These are phyloP conservation scores for Leptinotarsa haldemani DNA, from an alignment of 2,888 invertebrate species.

Conservation along the genomic window DNA sequence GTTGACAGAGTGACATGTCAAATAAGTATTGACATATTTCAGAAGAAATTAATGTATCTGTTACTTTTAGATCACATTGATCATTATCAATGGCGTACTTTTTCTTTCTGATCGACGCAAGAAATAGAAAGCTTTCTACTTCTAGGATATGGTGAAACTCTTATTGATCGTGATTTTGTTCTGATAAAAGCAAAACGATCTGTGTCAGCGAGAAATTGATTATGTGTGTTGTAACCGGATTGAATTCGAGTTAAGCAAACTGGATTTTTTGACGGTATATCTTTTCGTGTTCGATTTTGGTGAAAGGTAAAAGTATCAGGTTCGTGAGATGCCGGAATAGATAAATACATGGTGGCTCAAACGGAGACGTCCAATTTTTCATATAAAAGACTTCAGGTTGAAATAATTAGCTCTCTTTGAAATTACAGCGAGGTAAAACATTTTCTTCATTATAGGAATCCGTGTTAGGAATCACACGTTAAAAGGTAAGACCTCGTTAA, in stretches of 20 bases:
- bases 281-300: neutral
- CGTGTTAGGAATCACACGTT: no score
- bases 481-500: no score
- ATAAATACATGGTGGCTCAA: neutral
- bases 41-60: no score
- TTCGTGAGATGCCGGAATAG: neutral
- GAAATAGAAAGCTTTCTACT: slow-evolving; percentile 14
- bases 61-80: no score
- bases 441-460: no score
- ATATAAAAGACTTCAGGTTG: no score
- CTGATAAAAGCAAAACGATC: slow-evolving; percentile 2
- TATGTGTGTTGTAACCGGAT: slow-evolving; percentile 3
- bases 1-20: no score
- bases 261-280: slow-evolving; percentile 9
- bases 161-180: slow-evolving; percentile 25
- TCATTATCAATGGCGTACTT: neutral
- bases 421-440: no score
- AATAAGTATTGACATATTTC: no score
- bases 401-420: no score
- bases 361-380: no score
- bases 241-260: neutral
- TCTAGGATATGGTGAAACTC: slow-evolving; percentile 22
- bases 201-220: slow-evolving; percentile 10
- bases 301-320: slow-evolving; percentile 14
- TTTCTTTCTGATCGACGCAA: neutral